Evolutionary conservation across 1,140 invertebrate species (phyloP).

Genomic region (Ladona fulva): DNA sequence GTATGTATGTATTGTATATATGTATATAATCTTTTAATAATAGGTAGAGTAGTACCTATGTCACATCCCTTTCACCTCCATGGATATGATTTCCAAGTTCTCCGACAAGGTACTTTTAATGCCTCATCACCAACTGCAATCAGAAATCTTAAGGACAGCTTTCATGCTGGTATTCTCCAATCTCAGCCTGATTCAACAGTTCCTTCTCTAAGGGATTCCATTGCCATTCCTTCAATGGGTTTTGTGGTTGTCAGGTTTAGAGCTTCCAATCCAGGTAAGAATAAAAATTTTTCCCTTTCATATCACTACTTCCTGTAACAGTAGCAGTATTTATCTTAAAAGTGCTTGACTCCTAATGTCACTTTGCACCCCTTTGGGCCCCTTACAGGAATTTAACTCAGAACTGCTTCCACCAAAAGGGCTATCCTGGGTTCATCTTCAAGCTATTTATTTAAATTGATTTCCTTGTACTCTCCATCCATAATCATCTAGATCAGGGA

Average conservation of each 20-base stretch:
- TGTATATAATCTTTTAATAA: neutral
- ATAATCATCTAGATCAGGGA: no score
- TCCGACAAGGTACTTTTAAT: conserved; percentile 16
- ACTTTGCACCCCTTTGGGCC: neutral
- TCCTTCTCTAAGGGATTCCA: conserved; percentile 29
- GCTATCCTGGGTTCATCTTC: neutral
- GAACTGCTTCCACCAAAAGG: neutral
- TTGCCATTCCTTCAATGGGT: conserved; percentile 60
- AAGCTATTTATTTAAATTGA: neutral
- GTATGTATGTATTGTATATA: neutral
- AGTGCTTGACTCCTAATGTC: neutral
- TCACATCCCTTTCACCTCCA: conserved; percentile 33
- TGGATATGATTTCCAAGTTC: conserved; percentile 27
- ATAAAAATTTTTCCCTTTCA: neutral
- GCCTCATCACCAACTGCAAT: neutral
- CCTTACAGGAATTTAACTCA: neutral
- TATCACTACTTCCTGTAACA: neutral
- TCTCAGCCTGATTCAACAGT: neutral
- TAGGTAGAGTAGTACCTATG: conserved; percentile 28
- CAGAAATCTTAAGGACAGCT: neutral
- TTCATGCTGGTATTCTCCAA: neutral
- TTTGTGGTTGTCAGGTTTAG: conserved; percentile 60
- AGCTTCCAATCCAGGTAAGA: conserved; percentile 57
- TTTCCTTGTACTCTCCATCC: neutral
- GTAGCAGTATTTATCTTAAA: neutral